These are phyloP conservation scores for Microctenopoma steveboyesi DNA, from an alignment of 2,797 vertebrate species.

Conservation along the genomic window DNA sequence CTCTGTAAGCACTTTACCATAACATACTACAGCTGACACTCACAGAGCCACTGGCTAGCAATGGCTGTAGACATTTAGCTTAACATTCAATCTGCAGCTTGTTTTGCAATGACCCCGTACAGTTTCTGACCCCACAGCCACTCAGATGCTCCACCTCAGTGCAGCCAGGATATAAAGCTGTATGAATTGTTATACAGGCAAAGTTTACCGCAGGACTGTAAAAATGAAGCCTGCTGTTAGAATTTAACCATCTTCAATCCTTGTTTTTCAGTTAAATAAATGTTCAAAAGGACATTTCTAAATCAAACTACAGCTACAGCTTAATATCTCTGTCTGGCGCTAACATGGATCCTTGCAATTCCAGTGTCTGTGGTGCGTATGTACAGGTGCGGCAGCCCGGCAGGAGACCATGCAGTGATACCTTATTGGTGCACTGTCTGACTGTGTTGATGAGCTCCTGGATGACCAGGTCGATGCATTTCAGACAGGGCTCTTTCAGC, in stretches of 20 bases:
- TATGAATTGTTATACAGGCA: not conserved
- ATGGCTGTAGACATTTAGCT: not conserved
- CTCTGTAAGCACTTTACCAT: not conserved
- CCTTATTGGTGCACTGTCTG: slow-evolving; percentile 96
- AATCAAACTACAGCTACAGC: slow-evolving; percentile 2
- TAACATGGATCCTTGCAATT: slow-evolving; percentile 32
- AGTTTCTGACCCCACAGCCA: slow-evolving; percentile 49
- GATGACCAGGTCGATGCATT: slow-evolving; percentile 97
- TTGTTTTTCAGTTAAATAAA: slow-evolving; percentile 7
- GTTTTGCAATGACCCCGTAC: slow-evolving; percentile 56
- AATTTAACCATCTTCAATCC: not conserved
- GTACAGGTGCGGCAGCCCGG: slow-evolving; percentile 35
- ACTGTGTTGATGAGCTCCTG: slow-evolving; percentile 98
- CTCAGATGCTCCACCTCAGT: slow-evolving; percentile 45
- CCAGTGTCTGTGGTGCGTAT: slow-evolving; percentile 45
- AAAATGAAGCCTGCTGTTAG: not conserved
- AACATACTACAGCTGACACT: not conserved
- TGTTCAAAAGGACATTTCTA: not conserved
- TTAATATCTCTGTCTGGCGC: not conserved
- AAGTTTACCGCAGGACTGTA: slow-evolving; percentile 10
- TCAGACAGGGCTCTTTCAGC: slow-evolving; percentile 97
- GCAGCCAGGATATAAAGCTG: slow-evolving; percentile 23
- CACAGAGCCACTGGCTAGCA: slow-evolving; percentile 2
- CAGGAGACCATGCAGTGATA: slow-evolving; percentile 78
- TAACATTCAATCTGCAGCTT: slow-evolving; percentile 66